Conservation (phyloP, 2,888 invertebrate species). For the Pollenia labialis region DNA sequence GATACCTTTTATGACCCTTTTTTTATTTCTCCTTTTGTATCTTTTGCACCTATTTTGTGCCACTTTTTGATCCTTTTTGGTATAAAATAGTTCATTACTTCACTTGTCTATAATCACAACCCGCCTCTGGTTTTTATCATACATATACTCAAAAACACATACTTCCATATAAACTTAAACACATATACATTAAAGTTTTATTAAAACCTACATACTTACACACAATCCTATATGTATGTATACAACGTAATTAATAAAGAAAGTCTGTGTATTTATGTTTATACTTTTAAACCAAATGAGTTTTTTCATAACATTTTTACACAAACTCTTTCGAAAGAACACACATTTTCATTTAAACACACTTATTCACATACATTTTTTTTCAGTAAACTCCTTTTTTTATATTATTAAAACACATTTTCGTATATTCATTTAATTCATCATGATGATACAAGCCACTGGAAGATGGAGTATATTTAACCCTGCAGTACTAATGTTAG, state of each 20-base stretch:
- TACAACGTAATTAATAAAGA: background rate
- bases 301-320: constrained; percentile 33
- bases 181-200: no score
- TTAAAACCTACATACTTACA: background rate
- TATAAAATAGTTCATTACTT: no score
- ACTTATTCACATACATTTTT: background rate
- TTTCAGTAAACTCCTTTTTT: background rate
- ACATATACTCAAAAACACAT: background rate
- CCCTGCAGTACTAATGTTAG: no score
- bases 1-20: no score
- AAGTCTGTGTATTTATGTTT: constrained; percentile 7
- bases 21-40: no score
- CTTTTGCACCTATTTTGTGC: no score
- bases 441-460: constrained; percentile 9
- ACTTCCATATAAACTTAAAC: no score
- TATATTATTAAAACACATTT: constrained; percentile 36
- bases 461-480: constrained; percentile 19
- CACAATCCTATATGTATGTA: background rate
- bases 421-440: constrained; percentile 44
- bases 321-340: background rate
- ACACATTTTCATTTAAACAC: background rate
- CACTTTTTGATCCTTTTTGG: no score
- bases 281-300: constrained; percentile 33
- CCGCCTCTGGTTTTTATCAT: constrained; percentile 16
- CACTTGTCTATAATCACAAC: background rate